Base-by-base conservation (phyloP, 2,797 vertebrate species). In the Poecile montanus region DNA sequence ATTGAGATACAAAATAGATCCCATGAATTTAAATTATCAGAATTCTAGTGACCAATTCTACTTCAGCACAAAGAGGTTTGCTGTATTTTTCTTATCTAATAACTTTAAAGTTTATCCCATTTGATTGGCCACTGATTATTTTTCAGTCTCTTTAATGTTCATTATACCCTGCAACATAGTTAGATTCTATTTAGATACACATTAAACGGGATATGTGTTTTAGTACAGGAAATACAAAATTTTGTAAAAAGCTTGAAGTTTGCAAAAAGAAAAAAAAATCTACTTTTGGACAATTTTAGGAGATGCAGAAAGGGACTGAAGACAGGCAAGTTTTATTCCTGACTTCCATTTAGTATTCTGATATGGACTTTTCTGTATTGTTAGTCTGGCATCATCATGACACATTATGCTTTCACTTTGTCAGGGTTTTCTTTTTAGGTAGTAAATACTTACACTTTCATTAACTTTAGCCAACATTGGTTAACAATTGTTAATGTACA, bases 81-180 rank as follows among this genome's bases (percentile, higher is more conserved):
- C 15, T 11, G 23, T 76, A 47, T 62, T 71, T 91, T 95, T 94
- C 54, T 65, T 77, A 78, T 65, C 30, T 57, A 47, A 63, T 47
- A 70, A 61, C n/a, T 76, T 40, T 71, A 72, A 87, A 58, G 29
- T 29, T 68, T 78, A 53, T 74, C 62, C 91, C 10, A 34, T 96
- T 93, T 91, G 13, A 81, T 81, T 80, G 7, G 18, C 30, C 29
- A 73, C 74, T 51, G 30, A 56, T 95, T 91, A 78, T 77, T 96
- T 94, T 51, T 71, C 56, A 86, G 63, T 81, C 82, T 34, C 23
- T 89, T 93, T 27, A 45, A 57, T 82, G 85, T 74, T 89, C 18
- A 48, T 88, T 93, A 16, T 17, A 57, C 42, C 51, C 7, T 4
- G 29, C 84, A 27, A 51, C 56, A 72, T 26, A 42, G 20, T 78